Evolutionary conservation across 2,113 vertebrate genomes (phyloP), one percentile per base, ranked within the genome.

Genomic region (Columba livia): DNA sequence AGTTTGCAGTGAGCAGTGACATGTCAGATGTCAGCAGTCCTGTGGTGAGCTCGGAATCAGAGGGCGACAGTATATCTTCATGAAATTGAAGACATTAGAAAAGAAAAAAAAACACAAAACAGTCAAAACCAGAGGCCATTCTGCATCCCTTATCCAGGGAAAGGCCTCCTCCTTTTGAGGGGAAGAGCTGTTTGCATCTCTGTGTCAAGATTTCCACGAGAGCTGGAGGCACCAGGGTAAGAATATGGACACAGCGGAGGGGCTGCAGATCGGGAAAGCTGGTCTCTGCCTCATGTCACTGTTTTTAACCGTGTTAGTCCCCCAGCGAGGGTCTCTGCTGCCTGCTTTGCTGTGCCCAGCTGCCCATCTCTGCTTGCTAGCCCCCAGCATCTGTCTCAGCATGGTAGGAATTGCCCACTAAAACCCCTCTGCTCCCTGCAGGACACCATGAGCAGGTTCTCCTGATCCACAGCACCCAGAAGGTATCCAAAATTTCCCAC

Each of bases 181-280:
- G 2, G 23, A 72, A 72, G 47, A 86, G 8, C 15, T 75, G 3
- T 75, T 50, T 58, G 6, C 10, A 5, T 31, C 57, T 65, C 19
- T 26, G 9, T 9, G 16, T 34, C 8, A 15, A 42, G 44, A 20
- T 42, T 66, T 74, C 70, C n/a, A 10, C 25, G 34, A 69, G 70
- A 61, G 4, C 9, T 3, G 24, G 61, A 62, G 44, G 15, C 5
- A 29, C 5, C 32, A 28, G 5, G 36, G 44, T 25, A 65, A 77
- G 50, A 26, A 58, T 21, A 7, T 2, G n/a, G 36, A 26, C n/a
- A 7, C 56, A 14, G 1, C 0, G 3, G 19, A 57, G 60, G 11
- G 42, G 34, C 54, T 61, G 78, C n/a, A 66, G 79, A 8, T 7
- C 14, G 6, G 53, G 50, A 64, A 61, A 32, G 5, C 6, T 40